Conservation (phyloP, 2,888 invertebrate genomes). For the Lysandra bellargus region DNA sequence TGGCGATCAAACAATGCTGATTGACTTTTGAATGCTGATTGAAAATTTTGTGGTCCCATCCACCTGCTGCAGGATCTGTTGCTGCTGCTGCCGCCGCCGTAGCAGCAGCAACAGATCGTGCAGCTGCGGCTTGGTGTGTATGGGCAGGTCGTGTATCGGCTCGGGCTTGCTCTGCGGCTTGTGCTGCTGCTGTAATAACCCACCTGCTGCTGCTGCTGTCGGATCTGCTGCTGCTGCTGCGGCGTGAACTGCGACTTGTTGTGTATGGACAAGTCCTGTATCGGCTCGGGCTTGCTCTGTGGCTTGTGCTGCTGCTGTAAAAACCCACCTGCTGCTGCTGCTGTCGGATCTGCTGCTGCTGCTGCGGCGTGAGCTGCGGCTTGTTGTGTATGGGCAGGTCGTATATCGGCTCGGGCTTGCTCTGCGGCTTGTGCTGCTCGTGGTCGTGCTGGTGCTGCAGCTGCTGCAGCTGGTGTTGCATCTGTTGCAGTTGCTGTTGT, state of each 20-base stretch:
- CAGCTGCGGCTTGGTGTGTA: slow-evolving; percentile 68
- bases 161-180: slow-evolving; percentile 37
- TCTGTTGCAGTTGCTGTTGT: slow-evolving; percentile 45
- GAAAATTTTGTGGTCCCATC: too few relatives aligned
- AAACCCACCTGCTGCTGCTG: too few relatives aligned
- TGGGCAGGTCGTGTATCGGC: slow-evolving; percentile 67
- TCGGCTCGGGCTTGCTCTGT: slow-evolving; percentile 41
- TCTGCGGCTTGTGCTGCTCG: slow-evolving; percentile 43
- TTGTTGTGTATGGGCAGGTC: slow-evolving; percentile 73
- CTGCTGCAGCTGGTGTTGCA: slow-evolving; percentile 42
- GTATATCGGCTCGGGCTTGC: slow-evolving; percentile 51
- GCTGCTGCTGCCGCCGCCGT: slow-evolving; percentile 43
- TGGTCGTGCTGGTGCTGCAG: slow-evolving; percentile 17
- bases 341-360: slow-evolving; percentile 39
- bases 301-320: slow-evolving; percentile 45
- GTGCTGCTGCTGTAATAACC: slow-evolving; percentile 42
- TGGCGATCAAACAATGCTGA: too few relatives aligned
- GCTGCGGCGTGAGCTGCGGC: slow-evolving; percentile 57
- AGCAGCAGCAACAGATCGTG: too few relatives aligned
- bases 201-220: too few relatives aligned
- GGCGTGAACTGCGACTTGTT: slow-evolving; percentile 65
- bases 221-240: slow-evolving; percentile 44
- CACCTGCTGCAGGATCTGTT: slow-evolving; percentile 13
- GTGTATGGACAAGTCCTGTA: slow-evolving; percentile 71
- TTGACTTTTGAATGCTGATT: too few relatives aligned